These are phyloP conservation scores for Palythoa grandiflora DNA, from an alignment of 92 coral and sea anemone species.

Conservation along the genomic window DNA sequence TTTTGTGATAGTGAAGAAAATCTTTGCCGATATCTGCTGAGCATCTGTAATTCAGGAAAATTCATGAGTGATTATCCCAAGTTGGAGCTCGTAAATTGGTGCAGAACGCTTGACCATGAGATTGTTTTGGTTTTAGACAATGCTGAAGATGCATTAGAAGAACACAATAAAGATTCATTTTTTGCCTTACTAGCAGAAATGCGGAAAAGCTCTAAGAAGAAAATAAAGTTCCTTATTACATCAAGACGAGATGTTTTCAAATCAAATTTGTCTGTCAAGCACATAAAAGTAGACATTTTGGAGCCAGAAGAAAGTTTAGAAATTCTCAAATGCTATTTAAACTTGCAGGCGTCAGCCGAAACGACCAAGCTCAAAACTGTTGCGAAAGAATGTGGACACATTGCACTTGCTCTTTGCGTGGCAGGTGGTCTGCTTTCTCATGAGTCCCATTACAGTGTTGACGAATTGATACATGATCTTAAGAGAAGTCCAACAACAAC, in stretches of 20 bases:
- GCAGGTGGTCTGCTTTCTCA: conserved; percentile 13
- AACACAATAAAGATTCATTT: conserved; percentile 3
- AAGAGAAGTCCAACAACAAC: neutral
- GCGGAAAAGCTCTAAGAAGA: conserved; percentile 9
- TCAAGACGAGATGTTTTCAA: conserved; percentile 13
- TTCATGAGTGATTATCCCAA: conserved; percentile 23
- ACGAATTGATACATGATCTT: conserved; percentile 15
- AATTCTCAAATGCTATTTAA: neutral
- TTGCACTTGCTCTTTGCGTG: conserved; percentile 20
- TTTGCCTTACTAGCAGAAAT: conserved; percentile 23
- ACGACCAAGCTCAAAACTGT: neutral
- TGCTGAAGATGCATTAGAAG: conserved; percentile 53
- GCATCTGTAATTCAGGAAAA: conserved; percentile 18
- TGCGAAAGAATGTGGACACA: conserved; percentile 3
- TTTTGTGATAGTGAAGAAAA: conserved; percentile 14
- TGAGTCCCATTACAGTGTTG: conserved; percentile 14
- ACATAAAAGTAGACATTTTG: neutral
- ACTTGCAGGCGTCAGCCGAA: neutral
- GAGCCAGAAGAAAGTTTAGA: neutral
- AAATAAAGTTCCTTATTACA: conserved; percentile 28
- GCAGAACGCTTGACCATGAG: conserved; percentile 20
- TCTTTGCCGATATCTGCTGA: neutral
- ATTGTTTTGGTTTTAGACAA: conserved; percentile 39
- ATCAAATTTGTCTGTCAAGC: neutral
- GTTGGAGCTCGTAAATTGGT: conserved; percentile 35